Base-by-base conservation (phyloP, 1,140 invertebrate genomes). In the Cyclina sinensis region DNA sequence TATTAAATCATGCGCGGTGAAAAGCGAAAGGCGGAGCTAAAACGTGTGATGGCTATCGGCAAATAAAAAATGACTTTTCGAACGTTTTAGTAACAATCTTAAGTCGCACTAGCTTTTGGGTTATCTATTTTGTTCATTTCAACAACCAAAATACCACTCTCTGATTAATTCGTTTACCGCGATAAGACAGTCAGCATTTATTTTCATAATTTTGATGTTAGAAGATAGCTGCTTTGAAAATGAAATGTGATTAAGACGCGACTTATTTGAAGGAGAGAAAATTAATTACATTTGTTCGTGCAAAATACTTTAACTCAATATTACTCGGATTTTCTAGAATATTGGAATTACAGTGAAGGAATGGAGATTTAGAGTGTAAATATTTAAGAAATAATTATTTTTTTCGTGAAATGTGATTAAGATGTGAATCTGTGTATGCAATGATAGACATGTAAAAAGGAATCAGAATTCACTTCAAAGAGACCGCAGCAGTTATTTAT, bases 161-260 rank as follows among this genome's bases (percentile, higher is more conserved):
- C 46, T 54, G 74, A 78, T 78, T 51, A 78, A 78, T 78, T 30
- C 74, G 27, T 51, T 70, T 54, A 30, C 21, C 54, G 21, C 46
- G 74, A 78, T 78, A 78, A 78, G 74, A 30, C 27, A 18, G 74
- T 78, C 48, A 51, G 30, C 74, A 78, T 78, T 78, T 51, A 78
- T 78, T 78, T 78, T 78, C 43, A 78, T 78, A 78, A 78, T 78
- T 78, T 78, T 78, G 74, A 35, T 54, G 46, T 78, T 54, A 27
- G 30, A 76, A 78, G 74, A 51, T 78, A 78, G 54, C 43, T 78
- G 32, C 43, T 54, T 48, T 54, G 74, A 78, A 78, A 51, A 51
- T 54, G n/a, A 51, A 51, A 51, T 18, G 46, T 35, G 46, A 78
- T 54, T 78, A 51, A 32, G 46, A 18, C 24, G 21, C 11, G 46